Conservation (phyloP, 2,797 vertebrate species). For the Poeciliopsis turneri region DNA sequence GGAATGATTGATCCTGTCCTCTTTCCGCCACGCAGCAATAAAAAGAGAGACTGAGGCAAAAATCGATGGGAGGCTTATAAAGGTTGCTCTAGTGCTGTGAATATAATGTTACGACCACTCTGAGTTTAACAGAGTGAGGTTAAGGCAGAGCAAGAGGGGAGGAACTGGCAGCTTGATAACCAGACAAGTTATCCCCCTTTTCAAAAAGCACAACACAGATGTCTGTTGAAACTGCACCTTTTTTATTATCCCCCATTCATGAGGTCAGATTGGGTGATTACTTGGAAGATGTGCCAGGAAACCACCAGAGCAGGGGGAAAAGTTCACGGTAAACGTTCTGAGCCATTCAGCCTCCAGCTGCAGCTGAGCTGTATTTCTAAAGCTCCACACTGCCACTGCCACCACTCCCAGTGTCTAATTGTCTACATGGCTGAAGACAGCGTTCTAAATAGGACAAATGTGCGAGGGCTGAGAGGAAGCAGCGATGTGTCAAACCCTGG, state of each 20-base stretch:
- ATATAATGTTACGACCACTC: conserved; percentile 25
- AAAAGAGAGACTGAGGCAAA: conserved; percentile 42
- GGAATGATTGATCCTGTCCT: conserved; percentile 52
- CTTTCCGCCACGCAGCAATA: conserved; percentile 50
- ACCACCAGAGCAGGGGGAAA: not conserved
- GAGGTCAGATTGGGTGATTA: not conserved
- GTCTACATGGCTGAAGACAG: conserved; percentile 43
- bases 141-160: not conserved
- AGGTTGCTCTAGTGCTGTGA: conserved; percentile 31
- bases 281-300: not conserved
- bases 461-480: conserved; percentile 49
- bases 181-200: not conserved
- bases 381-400: conserved; percentile 14
- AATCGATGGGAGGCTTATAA: conserved; percentile 59
- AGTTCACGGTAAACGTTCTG: not conserved
- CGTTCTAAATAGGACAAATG: conserved; percentile 74
- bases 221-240: not conserved
- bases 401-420: conserved; percentile 42
- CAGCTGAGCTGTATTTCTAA: conserved; percentile 16
- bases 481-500: conserved; percentile 66
- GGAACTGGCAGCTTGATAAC: not conserved
- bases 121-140: conserved; percentile 21
- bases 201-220: not conserved
- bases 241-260: not conserved
- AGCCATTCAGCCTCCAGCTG: conserved; percentile 9